These are phyloP conservation scores for Liodrosophila aerea DNA, from an alignment of 2,888 invertebrate genomes.

Conservation along the genomic window DNA sequence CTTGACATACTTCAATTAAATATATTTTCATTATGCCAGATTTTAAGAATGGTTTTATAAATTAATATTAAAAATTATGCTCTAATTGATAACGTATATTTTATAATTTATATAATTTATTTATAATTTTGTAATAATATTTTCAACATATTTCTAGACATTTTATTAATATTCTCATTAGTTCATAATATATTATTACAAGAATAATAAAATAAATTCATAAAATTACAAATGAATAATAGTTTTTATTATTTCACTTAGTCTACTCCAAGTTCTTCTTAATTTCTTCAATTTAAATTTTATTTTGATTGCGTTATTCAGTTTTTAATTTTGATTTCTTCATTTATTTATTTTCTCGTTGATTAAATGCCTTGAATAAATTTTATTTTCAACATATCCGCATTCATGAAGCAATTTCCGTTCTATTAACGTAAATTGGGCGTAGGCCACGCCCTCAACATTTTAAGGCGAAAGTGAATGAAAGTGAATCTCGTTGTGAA, in stretches of 20 bases:
- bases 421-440: slow-evolving; percentile 63
- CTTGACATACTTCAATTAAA: too few species aligned
- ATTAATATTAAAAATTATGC: too few species aligned
- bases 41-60: too few species aligned
- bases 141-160: not conserved
- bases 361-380: slow-evolving; percentile 50
- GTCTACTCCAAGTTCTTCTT: not conserved
- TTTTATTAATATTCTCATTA: too few species aligned
- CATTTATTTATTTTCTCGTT: slow-evolving; percentile 24
- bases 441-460: slow-evolving; percentile 25
- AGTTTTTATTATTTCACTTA: not conserved
- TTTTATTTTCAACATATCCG: slow-evolving; percentile 64
- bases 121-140: not conserved
- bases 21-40: too few species aligned
- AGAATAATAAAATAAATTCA: not conserved
- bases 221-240: not conserved
- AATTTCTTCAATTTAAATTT: too few species aligned
- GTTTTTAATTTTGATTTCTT: not conserved
- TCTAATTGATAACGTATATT: not conserved
- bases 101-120: not conserved
- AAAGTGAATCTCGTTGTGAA: slow-evolving; percentile 61
- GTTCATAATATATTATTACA: too few species aligned
- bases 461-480: slow-evolving; percentile 46
- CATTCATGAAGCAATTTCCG: slow-evolving; percentile 69
- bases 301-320: too few species aligned